phyloP scores from a whole-genome alignment of 2,113 vertebrate genomes.

The Dromiciops gliroides region DNA sequence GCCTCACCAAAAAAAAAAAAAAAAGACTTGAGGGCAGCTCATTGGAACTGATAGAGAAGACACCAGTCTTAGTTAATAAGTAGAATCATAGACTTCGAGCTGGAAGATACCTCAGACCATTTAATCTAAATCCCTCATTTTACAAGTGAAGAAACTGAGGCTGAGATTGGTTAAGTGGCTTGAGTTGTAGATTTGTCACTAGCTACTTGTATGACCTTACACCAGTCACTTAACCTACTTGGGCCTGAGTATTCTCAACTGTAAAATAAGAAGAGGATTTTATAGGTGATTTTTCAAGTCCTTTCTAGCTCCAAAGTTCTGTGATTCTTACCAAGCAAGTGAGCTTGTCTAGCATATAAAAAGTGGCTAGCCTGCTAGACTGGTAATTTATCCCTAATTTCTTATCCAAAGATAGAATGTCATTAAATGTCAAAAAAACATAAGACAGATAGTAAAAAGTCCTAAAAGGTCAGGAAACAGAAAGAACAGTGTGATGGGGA shows the following conservation, averaged over 20 bases:
- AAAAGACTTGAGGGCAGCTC: not conserved
- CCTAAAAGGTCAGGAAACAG: not conserved
- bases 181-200: not conserved
- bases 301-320: not conserved
- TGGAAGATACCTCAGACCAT: not conserved
- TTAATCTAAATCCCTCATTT: not conserved
- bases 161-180: not conserved
- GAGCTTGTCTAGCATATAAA: not conserved
- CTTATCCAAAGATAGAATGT: not conserved
- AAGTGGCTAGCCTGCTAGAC: not conserved
- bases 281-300: not conserved
- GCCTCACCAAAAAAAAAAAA: too few species aligned
- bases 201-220: not conserved
- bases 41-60: not conserved
- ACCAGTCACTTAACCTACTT: not conserved
- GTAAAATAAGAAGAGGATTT: not conserved
- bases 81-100: not conserved
- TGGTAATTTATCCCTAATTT: not conserved
- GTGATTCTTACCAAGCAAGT: not conserved
- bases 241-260: not conserved
- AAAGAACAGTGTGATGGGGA: fast-evolving
- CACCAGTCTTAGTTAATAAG: not conserved
- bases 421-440: not conserved
- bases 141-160: not conserved
- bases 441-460: not conserved